These are phyloP conservation scores for Aradophagus sp. DNA, from an alignment of 1,140 invertebrate species.

Conservation along the genomic window DNA sequence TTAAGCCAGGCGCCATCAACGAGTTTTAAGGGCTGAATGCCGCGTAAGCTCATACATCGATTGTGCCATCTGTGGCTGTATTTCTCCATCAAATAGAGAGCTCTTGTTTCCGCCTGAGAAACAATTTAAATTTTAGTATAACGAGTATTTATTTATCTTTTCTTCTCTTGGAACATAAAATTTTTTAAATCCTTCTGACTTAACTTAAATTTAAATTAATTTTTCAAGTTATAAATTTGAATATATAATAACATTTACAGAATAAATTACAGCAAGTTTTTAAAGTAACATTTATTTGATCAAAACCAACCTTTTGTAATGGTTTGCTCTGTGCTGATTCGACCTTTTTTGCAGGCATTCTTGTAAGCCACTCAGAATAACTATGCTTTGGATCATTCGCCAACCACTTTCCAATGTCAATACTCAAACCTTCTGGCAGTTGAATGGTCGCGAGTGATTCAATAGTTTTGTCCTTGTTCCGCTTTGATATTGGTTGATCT, in stretches of 20 bases:
- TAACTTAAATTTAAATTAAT: not conserved
- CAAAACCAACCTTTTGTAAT: conserved; percentile 65
- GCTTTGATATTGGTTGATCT: conserved; percentile 76
- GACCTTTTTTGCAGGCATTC: conserved; percentile 73
- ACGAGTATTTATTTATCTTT: conserved; percentile 2
- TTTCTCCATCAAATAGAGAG: conserved; percentile 84
- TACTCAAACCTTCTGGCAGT: conserved; percentile 78
- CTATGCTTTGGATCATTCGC: conserved; percentile 82
- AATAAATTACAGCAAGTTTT: no score
- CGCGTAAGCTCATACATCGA: conserved; percentile 65
- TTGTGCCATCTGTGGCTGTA: conserved; percentile 81
- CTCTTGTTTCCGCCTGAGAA: conserved; percentile 72
- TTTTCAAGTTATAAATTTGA: no score
- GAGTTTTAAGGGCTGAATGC: conserved; percentile 74
- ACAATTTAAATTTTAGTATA: conserved; percentile 5
- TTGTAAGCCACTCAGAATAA: conserved; percentile 82
- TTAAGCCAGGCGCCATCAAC: conserved; percentile 87
- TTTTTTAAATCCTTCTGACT: no score
- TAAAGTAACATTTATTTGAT: no score
- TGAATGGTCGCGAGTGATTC: conserved; percentile 75
- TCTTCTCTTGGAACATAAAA: not conserved
- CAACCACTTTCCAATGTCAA: conserved; percentile 86
- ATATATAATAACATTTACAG: no score
- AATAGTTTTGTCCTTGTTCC: conserved; percentile 78
- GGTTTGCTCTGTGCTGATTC: conserved; percentile 61